These are phyloP conservation scores for Ictidomys tridecemlineatus DNA, from an alignment of 2,113 vertebrate genomes.

Conservation along the genomic window DNA sequence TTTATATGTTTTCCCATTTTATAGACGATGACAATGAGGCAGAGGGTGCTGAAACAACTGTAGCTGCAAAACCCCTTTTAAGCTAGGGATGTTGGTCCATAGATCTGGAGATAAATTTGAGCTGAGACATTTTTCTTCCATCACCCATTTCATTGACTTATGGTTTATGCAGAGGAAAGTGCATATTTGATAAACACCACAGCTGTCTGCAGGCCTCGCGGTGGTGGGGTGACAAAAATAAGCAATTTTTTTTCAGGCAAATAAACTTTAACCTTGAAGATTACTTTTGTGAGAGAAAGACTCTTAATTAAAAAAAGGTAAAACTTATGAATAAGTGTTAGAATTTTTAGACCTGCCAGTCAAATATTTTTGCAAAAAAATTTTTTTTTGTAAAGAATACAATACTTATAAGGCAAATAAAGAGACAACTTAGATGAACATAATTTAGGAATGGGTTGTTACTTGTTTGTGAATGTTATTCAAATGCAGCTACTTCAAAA, in stretches of 20 bases:
- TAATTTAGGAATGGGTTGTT: background rate
- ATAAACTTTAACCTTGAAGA: background rate
- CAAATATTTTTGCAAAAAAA: background rate
- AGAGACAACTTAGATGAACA: constrained; percentile 80
- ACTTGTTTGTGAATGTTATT: constrained; percentile 22
- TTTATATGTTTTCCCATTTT: background rate
- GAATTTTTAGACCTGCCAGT: background rate
- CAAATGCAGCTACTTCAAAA: background rate
- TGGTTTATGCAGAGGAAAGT: background rate
- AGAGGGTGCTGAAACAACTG: background rate
- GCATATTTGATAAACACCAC: background rate
- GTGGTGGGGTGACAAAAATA: background rate
- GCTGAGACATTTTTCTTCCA: background rate
- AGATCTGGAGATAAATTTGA: background rate
- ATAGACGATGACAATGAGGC: background rate
- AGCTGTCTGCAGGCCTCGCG: background rate
- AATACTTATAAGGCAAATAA: constrained; percentile 77
- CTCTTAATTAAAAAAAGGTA: background rate
- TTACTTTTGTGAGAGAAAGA: background rate
- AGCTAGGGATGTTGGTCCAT: background rate
- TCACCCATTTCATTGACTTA: background rate
- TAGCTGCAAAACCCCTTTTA: background rate
- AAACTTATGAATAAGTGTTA: background rate
- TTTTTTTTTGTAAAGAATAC: constrained; percentile 46
- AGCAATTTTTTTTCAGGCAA: background rate